A percentile compares a stretch with the other conserved stretches of the same genome.
Evolutionary conservation across 2,888 invertebrate species (phyloP).

Genomic region (Mystacides longicornis): DNA sequence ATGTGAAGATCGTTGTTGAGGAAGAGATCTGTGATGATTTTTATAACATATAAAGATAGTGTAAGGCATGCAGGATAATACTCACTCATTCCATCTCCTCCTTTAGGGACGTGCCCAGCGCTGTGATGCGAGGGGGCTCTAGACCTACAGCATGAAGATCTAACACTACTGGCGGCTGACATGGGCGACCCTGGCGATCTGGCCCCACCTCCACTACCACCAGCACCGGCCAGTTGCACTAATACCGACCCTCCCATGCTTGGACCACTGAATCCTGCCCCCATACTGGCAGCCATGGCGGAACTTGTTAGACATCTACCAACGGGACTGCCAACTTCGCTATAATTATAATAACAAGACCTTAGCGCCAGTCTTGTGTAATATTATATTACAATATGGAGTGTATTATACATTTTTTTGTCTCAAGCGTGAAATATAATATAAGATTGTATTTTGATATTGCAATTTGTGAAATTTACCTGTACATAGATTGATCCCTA

Average conservation of each 20-base stretch:
- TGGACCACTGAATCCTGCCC: slow-evolving; percentile 36
- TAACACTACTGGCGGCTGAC: slow-evolving; percentile 33
- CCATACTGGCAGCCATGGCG: slow-evolving; percentile 33
- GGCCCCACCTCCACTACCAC: slow-evolving; percentile 18
- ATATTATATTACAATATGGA: too few relatives aligned
- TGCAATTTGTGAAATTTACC: too few relatives aligned
- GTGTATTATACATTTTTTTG: too few relatives aligned
- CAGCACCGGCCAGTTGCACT: slow-evolving; percentile 12
- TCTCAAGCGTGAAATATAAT: too few relatives aligned
- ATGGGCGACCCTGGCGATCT: slow-evolving; percentile 33
- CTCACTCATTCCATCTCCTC: slow-evolving; percentile 14
- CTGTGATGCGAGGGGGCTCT: slow-evolving; percentile 24
- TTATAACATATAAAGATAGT: too few relatives aligned
- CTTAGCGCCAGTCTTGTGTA: too few relatives aligned
- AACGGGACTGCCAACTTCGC: slow-evolving; percentile 42
- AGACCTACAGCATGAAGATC: slow-evolving; percentile 31
- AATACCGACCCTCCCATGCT: not conserved
- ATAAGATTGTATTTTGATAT: too few relatives aligned
- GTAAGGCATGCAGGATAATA: too few relatives aligned
- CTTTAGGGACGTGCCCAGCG: slow-evolving; percentile 19
- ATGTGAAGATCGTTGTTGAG: too few relatives aligned
- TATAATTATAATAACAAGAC: slow-evolving; percentile 25
- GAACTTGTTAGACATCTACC: slow-evolving; percentile 34
- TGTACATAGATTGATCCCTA: slow-evolving; percentile 47
- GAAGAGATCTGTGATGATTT: too few relatives aligned